A percentile compares a stretch with the other conserved stretches of the same genome.
phyloP scores from a whole-genome alignment of 23 tunicate species.

The Halocynthia aurantium region DNA sequence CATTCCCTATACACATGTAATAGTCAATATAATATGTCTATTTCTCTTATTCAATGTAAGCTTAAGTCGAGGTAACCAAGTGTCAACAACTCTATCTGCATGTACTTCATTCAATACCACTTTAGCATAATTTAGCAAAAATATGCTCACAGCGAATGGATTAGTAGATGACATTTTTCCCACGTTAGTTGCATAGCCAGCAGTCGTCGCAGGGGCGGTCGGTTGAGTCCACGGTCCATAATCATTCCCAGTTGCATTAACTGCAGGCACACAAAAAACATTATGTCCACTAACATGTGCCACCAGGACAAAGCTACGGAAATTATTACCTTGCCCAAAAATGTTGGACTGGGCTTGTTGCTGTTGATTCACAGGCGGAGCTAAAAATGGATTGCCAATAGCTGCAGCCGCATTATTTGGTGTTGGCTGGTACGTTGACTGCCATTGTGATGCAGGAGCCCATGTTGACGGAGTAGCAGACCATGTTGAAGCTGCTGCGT shows the following conservation, averaged over 20 bases:
- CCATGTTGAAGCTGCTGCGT: neutral
- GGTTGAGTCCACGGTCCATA: slow-evolving; percentile 6
- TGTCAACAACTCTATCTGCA: no score
- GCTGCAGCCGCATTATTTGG: neutral
- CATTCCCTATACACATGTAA: no score
- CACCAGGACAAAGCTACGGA: no score
- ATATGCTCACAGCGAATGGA: slow-evolving; percentile 14
- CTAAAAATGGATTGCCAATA: slow-evolving; percentile 1
- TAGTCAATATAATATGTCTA: no score
- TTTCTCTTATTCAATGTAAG: no score
- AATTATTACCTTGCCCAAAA: neutral
- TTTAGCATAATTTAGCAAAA: neutral
- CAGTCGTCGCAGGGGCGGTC: neutral
- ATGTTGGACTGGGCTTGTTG: neutral
- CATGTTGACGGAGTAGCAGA: neutral
- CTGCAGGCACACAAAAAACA: neutral
- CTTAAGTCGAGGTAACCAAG: no score
- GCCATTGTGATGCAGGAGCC: neutral
- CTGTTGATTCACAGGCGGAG: neutral
- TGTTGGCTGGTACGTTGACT: neutral
- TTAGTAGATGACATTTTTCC: slow-evolving; percentile 18
- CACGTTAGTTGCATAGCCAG: neutral
- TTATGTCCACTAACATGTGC: no score
- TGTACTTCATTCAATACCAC: neutral
- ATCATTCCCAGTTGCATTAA: neutral